A percentile compares a stretch with the other conserved stretches of the same genome.
Evolutionary conservation across 2,888 invertebrate genomes (phyloP).

Genomic region (Ptychoptera contaminata): DNA sequence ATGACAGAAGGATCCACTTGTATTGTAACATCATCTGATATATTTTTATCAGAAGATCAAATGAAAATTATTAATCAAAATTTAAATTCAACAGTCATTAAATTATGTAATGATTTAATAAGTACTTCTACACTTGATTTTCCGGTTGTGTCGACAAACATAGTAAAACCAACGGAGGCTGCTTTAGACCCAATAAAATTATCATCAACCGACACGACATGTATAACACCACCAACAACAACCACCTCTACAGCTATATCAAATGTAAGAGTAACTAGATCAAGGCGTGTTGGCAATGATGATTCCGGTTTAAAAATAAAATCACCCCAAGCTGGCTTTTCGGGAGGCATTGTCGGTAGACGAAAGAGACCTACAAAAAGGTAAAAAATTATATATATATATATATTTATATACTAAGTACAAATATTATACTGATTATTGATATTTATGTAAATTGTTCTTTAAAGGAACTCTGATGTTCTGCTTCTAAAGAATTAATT

Average conservation of each 20-base stretch:
- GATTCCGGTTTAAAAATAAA: conserved; percentile 9
- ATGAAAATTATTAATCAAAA: conserved; percentile 28
- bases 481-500: too few relatives aligned
- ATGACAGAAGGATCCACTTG: conserved; percentile 29
- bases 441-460: too few relatives aligned
- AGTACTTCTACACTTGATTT: too few relatives aligned
- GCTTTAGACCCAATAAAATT: background rate
- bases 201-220: too few relatives aligned
- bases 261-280: conserved; percentile 5
- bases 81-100: too few relatives aligned
- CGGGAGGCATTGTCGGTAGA: conserved; percentile 10
- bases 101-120: too few relatives aligned
- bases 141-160: too few relatives aligned
- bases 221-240: background rate
- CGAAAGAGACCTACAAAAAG: conserved; percentile 12
- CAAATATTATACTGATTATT: too few relatives aligned
- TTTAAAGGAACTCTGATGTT: too few relatives aligned
- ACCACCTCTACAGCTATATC: conserved; percentile 1
- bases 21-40: conserved; percentile 35
- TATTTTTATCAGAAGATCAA: conserved; percentile 40
- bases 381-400: conserved; percentile 5
- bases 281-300: conserved; percentile 12
- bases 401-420: too few relatives aligned
- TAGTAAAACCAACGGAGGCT: background rate
- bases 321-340: conserved; percentile 16